phyloP scores from a whole-genome alignment of 2,888 invertebrate species.

The Stratiomys singularior region DNA sequence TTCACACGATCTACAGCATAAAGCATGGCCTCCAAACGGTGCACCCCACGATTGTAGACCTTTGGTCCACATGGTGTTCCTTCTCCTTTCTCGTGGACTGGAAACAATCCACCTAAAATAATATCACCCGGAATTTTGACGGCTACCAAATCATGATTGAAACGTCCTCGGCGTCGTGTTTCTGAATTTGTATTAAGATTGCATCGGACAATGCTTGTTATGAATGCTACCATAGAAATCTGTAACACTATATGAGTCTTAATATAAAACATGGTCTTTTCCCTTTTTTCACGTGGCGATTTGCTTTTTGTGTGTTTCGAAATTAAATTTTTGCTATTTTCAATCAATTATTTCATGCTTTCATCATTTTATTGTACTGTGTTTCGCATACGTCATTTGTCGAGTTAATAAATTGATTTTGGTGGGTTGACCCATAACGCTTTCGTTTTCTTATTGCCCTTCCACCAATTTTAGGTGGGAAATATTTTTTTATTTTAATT shows the following conservation, averaged over 20 bases:
- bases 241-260: constrained; percentile 12
- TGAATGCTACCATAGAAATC: not conserved
- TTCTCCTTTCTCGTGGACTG: constrained; percentile 71
- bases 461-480: constrained; percentile 48
- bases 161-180: not conserved
- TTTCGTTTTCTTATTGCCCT: constrained; percentile 25
- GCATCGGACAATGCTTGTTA: not conserved
- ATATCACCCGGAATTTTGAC: constrained; percentile 69
- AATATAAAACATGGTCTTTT: constrained; percentile 32
- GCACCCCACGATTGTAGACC: constrained; percentile 71
- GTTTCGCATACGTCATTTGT: not conserved
- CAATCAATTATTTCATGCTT: not conserved
- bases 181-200: not conserved
- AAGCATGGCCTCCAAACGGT: constrained; percentile 72
- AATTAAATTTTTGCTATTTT: not conserved
- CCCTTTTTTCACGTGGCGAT: not conserved
- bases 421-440: not conserved
- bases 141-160: constrained; percentile 54
- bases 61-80: constrained; percentile 66
- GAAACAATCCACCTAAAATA: constrained; percentile 71
- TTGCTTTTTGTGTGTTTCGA: not conserved
- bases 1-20: constrained; percentile 72
- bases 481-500: constrained; percentile 49
- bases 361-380: not conserved
- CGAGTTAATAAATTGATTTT: not conserved